Base-by-base conservation (phyloP, 1,140 invertebrate genomes). In the Aphis craccivora region DNA sequence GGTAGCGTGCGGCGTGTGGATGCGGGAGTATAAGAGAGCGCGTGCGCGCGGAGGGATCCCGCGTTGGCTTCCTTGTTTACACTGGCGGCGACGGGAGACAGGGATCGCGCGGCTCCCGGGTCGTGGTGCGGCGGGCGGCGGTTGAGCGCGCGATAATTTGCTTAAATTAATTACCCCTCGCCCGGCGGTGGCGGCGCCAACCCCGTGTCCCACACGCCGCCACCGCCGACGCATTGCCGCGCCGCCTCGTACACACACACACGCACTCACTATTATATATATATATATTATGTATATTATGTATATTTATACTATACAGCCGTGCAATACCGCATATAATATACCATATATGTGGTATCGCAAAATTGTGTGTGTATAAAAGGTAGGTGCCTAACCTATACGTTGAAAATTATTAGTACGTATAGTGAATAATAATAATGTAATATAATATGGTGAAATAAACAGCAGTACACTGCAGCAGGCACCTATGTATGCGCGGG, bases 101-200 rank as follows among this genome's bases (percentile, higher is more conserved):
- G 48, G 23, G 87, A 22, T 35, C 30, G 67, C 40, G 37, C 48
- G 23, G 23, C 11, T 51, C 18, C n/a, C n/a, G 43, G 30, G n/a
- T 35, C 8, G 45, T 30, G 55, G 67, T 48, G 35, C 22, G 48
- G 91, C 55, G 43, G 67, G 76, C 45, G 45, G 91, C 48, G 91
- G 91, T 93, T 93, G 81, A 93, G 91, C 91, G 91, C 81, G 91
- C 91, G 91, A 93, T 93, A 93, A 93, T 93, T 93, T 93, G 91
- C 91, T 93, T 93, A 93, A 93, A 93, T 93, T 93, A 93, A 93
- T 93, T 93, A 93, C 91, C 91, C 91, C 81, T 86, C 81, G 48
- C 67, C 30, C 91, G 48, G 81, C n/a, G 89, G 89, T 83, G 91
- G 91, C 67, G 89, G 23, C 90, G 81, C 48, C 76, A 51, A 43